Evolutionary conservation across 1,140 invertebrate genomes (phyloP), one percentile per base, ranked within the genome.

Genomic region (Luehdorfia chinensis): DNA sequence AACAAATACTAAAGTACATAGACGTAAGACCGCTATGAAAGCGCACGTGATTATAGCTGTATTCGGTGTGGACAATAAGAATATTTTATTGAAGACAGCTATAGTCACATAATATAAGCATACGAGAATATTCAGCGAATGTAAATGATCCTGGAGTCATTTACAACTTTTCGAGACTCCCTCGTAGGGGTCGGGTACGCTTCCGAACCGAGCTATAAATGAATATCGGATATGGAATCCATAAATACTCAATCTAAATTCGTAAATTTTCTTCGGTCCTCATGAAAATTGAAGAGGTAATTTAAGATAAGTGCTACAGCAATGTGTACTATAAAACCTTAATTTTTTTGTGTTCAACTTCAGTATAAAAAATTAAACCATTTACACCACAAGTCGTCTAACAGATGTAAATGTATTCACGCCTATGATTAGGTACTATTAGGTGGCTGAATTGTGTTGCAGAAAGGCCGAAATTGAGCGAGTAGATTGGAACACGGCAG

Each of bases 381-480:
- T 18, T 43, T 15, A 7, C n/a, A 41, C 16, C 14, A 13, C 18
- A n/a, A 39, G 13, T 30, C 30, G 27, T 52, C 41, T 21, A 47
- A 57, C 46, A 56, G 47, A 41, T 59, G 53, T 47, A 66, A 65
- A 59, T 61, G 60, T 74, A 76, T 63, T 75, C 72, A 78, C 58
- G 63, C 45, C 56, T 64, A 77, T 69, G 63, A 59, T 69, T 37
- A 54, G 53, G 61, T 63, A 56, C 69, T 65, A 59, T 69, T 37
- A 54, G 53, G 61, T 63, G 57, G 68, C 56, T 72, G 68, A 77
- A 77, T 73, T 55, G 75, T 47, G 61, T 50, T 75, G 64, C 70
- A 75, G 77, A 80, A 83, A 84, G 76, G 65, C 66, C 70, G 62
- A 81, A 83, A 84, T 83, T 69, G 78, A 75, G 73, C 70, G 75